Evolutionary conservation across 2,888 invertebrate species (phyloP).

Genomic region (Hedychridium roseum): DNA sequence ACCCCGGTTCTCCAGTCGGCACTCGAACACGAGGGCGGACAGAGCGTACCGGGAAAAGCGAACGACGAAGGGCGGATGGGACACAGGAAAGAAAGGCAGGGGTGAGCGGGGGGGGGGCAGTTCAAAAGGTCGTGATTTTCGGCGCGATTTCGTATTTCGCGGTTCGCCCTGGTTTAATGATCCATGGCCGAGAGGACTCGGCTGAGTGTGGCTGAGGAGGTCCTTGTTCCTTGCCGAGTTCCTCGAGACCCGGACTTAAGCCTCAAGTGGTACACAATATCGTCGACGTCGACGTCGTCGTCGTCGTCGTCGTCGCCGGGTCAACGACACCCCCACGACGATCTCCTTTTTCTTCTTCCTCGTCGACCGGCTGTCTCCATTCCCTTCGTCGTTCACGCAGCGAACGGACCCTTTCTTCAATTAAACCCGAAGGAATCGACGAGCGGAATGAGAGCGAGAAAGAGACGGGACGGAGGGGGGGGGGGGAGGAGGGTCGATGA

Average conservation of each 20-base stretch:
- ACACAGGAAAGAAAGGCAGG: constrained; percentile 3
- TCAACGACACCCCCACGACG: constrained; percentile 57
- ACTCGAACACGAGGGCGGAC: too few species aligned
- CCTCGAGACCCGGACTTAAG: constrained; percentile 53
- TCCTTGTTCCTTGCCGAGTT: constrained; percentile 56
- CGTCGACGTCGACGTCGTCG: too few species aligned
- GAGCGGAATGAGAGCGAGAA: too few species aligned
- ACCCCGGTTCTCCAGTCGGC: constrained; percentile 17
- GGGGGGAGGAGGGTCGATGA: too few species aligned
- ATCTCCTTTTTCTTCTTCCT: constrained; percentile 30
- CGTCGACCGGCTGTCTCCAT: constrained; percentile 6
- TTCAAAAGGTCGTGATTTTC: constrained; percentile 51
- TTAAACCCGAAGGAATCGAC: constrained; percentile 48
- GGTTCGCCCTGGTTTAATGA: constrained; percentile 57
- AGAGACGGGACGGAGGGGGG: too few species aligned
- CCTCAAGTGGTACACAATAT: constrained; percentile 61
- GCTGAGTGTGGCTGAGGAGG: constrained; percentile 61
- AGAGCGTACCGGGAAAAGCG: too few species aligned
- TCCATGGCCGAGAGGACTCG: constrained; percentile 55
- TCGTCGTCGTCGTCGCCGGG: constrained; percentile 54
- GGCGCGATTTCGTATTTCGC: constrained; percentile 50
- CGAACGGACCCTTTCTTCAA: constrained; percentile 47
- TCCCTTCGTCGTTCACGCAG: constrained; percentile 9
- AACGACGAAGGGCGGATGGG: constrained; percentile 4
- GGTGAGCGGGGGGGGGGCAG: constrained; percentile 20